Percentiles rank a stretch among this genome's conserved stretches.
phyloP scores from a whole-genome alignment of 2,113 vertebrate genomes.

The Brachypteracias leptosomus region DNA sequence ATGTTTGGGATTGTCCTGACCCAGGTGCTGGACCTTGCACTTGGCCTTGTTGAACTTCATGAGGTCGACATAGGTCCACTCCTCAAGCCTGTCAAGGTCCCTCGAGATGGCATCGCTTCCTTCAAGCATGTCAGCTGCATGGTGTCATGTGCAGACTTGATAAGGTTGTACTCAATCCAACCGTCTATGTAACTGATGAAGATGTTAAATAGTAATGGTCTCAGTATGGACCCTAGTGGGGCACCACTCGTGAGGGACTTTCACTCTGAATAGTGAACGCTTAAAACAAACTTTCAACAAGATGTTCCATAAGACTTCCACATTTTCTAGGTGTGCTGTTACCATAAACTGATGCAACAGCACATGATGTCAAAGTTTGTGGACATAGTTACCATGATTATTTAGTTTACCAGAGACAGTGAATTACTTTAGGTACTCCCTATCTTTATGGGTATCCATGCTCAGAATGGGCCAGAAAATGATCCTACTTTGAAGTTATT shows the following conservation, averaged over 20 bases:
- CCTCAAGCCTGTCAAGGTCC: no score
- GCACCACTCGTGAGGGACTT: background rate
- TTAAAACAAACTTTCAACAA: background rate
- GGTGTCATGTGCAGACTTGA: background rate
- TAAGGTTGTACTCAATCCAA: background rate
- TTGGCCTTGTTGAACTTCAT: no score
- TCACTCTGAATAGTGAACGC: background rate
- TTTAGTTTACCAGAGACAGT: background rate
- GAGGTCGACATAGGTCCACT: no score
- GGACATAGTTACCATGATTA: background rate
- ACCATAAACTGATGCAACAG: background rate
- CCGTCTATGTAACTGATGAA: fast-evolving
- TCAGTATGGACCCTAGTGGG: no score
- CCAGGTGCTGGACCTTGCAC: no score
- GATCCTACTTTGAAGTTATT: background rate
- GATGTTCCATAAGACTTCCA: background rate
- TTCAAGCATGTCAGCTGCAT: background rate
- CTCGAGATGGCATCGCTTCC: background rate
- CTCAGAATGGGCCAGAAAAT: background rate
- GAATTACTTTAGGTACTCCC: background rate
- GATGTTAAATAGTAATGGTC: background rate
- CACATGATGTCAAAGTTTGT: background rate
- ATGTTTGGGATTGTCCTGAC: no score
- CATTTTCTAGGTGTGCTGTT: background rate
- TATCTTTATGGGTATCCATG: background rate